Base-by-base conservation (phyloP, 2,797 vertebrate genomes). In the Octomys mimax region DNA sequence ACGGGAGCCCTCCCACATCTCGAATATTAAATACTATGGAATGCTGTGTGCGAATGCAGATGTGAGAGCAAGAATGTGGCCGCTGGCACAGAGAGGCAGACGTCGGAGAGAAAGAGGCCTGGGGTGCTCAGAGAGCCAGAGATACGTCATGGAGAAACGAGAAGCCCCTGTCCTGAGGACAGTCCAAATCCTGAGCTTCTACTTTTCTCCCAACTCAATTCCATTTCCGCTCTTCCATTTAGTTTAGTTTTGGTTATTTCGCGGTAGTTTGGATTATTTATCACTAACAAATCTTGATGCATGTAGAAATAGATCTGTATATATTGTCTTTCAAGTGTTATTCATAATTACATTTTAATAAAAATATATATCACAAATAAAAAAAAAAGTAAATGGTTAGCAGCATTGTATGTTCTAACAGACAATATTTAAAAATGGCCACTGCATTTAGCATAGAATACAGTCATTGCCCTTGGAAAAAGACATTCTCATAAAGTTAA, bases 221-320 rank as follows among this genome's bases (percentile, higher is more conserved):
- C 61, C 22, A 77, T 81, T 92, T 79, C 36, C 78, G 52, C 26
- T 31, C 6, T 28, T 89, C 12, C 22, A 28, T 49, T 87, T 24
- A 16, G 9, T 42, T 73, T 92, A 92, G 49, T 16, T 83, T 5
- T 87, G 54, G 36, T 90, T 49, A 87, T 62, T 64, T 14, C 10
- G 46, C 49, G 1, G 13, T 90, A 11, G 24, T 49, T 87, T 70
- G 61, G 33, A 42, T 95, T 94, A 94, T 59, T 86, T 89, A 64
- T 33, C 64, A 87, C 11, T 57, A 83, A 89, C 81, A 73, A 84
- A 24, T 12, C 7, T 75, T 94, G n/a, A n/a, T 28, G 59, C 70
- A 64, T 81, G 3, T 33, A 64, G 5, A 94, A 87, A 3, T 31
- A 71, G 21, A 77, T 77, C 26, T 81, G 5, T 26, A 88, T 24